Evolutionary conservation across 2,797 vertebrate species (phyloP), one percentile per base, ranked within the genome.

Genomic region (Eupleurogrammus muticus): DNA sequence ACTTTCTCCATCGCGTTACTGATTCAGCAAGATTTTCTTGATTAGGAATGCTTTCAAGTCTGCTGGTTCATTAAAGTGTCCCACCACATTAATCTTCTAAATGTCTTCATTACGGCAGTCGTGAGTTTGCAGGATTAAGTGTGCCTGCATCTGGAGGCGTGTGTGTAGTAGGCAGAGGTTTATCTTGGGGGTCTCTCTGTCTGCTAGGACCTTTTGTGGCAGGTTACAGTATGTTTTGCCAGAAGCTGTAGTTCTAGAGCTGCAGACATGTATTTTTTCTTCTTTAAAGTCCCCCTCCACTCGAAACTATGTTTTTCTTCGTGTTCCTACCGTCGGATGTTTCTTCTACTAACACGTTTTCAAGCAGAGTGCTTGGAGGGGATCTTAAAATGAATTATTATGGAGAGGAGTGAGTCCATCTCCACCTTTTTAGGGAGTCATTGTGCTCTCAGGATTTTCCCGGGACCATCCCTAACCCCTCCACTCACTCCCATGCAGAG

Each of bases 61-160:
- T 36, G 23, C 17, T 62, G 11, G 5, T 65, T n/a, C 56, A 16
- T 20, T 58, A 24, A 63, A 66, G 46, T 23, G 16, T 55, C 34
- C 20, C 28, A 14, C 20, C 38, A 6, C 54, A 67, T 74, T 73
- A 2, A 66, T 67, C 24, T 78, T 74, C 60, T 49, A 46, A 67
- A 65, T 53, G 28, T 35, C 59, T 73, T 64, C 40, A 24, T 49
- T 32, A 11, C 36, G 19, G 58, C 49, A 62, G 2, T 5, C 35
- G 46, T 65, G 36, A 71, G 79, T 83, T 71, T 75, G 35, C 65
- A 59, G 69, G 65, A 88, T 83, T 79, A 74, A 72, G 73, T 48
- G 59, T 79, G 58, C 13, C 16, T 74, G 65, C 66, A 19, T 66
- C 53, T 77, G 66, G n/a, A 47, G 4, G 36, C 50, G 16, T 67